These are phyloP conservation scores for Sturnus vulgaris DNA, from an alignment of 2,113 vertebrate genomes.

Conservation along the genomic window DNA sequence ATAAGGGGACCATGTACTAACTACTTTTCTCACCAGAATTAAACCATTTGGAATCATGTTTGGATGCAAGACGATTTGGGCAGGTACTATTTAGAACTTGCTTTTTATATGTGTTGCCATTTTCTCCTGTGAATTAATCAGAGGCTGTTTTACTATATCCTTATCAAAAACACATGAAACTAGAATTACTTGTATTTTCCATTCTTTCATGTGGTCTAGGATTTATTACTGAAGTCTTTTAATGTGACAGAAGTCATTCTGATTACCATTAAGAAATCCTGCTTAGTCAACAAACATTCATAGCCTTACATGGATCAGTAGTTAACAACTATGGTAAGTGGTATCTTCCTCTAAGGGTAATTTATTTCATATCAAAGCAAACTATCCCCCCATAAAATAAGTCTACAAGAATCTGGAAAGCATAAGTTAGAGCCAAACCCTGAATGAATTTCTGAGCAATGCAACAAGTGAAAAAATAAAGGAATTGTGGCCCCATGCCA, in stretches of 20 bases:
- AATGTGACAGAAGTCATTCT: background rate
- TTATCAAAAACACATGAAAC: background rate
- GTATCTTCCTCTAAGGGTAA: background rate
- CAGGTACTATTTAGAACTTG: background rate
- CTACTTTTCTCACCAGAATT: background rate
- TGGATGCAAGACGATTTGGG: background rate
- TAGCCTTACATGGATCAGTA: background rate
- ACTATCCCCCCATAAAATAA: background rate
- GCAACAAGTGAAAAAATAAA: background rate
- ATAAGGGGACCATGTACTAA: background rate
- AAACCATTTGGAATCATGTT: background rate
- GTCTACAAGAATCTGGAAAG: background rate
- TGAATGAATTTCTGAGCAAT: background rate
- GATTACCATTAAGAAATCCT: background rate
- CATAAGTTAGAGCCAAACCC: background rate
- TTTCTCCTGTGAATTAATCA: background rate
- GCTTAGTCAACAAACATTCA: background rate
- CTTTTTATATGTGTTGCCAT: background rate
- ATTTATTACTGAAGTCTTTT: background rate
- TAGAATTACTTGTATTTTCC: background rate
- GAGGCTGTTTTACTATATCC: background rate
- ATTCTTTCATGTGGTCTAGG: background rate
- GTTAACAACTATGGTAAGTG: background rate
- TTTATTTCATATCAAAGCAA: background rate
- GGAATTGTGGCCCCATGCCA: background rate